Evolutionary conservation across 2,797 vertebrate species (phyloP), one percentile per base, ranked within the genome.

Genomic region (Coreius guichenoti): DNA sequence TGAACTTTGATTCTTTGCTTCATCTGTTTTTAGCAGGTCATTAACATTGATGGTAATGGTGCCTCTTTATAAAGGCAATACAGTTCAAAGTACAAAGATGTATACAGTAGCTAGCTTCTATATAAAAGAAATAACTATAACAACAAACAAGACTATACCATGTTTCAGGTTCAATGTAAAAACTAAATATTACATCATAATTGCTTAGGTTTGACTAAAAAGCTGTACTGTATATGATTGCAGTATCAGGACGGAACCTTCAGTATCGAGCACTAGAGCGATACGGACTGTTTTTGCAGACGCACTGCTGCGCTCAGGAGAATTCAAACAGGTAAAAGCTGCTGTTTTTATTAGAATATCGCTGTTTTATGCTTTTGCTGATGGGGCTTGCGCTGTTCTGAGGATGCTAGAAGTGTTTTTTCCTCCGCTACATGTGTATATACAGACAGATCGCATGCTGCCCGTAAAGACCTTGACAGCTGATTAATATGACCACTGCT

Each of bases 201-300:
- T 3, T 31, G 0, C 45, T 56, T 3, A 65, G 3, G 2, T 29
- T 45, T 1, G 86, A 86, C 5, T 5, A 16, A 39, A 21, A 39
- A 78, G 4, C 0, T 31, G 19, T 79, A 33, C 26, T 54, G 26
- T 68, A 9, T 29, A 26, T 26, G 31, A 21, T 56, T 36, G 33
- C 29, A 43, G 23, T 5, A 11, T 29, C 43, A 16, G 3, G 4
- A 17, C 82, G 87, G 87, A 90, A 90, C 87, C 39, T 86, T 84
- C 23, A 29, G 16, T 0, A 7, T 54, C 0, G 7, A 23, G 12
- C 4, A 0, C 14, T 0, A 21, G 3, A 54, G 31, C 4, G 21
- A 17, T 31, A 87, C 93, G 94, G 93, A 91, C 17, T 86, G 29
- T 92, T 93, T 90, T 91, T 17, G 78, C 13, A 1, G 93, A 84